Percentiles rank a stretch among this genome's conserved stretches.
Evolutionary conservation across 2,797 vertebrate species (phyloP).

Genomic region (Crocodylus rhombifer): DNA sequence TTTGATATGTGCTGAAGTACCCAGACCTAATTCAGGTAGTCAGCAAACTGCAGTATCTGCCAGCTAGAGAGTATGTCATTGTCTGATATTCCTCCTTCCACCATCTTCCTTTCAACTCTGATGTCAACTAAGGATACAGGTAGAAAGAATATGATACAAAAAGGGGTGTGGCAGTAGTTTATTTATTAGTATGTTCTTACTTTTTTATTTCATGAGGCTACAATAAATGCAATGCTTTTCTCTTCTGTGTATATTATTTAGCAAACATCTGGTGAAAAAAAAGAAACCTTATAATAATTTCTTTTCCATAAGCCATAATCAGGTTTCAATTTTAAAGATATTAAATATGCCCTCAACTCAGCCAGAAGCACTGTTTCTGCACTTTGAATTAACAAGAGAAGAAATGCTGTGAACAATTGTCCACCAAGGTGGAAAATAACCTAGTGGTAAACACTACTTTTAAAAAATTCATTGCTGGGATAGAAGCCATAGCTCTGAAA

Average conservation of each 20-base stretch:
- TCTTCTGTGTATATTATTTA: background rate
- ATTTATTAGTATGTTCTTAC: background rate
- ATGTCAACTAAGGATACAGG: background rate
- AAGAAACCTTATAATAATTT: slow-evolving; percentile 25
- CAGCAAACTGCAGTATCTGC: slow-evolving; percentile 55
- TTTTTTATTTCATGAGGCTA: background rate
- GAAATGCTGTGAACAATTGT: slow-evolving; percentile 34
- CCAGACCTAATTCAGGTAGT: slow-evolving; percentile 61
- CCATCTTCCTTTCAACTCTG: slow-evolving; percentile 35
- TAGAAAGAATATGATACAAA: background rate
- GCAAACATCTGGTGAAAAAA: background rate
- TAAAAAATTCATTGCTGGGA: slow-evolving; percentile 37
- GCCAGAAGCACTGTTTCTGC: slow-evolving; percentile 42
- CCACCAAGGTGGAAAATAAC: slow-evolving; percentile 49
- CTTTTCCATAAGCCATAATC: slow-evolving; percentile 32
- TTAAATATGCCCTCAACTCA: slow-evolving; percentile 24
- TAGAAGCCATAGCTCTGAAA: slow-evolving; percentile 53
- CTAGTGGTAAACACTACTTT: slow-evolving; percentile 38
- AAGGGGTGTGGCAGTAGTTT: background rate
- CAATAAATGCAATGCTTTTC: background rate
- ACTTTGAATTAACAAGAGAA: slow-evolving; percentile 48
- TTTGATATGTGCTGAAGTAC: slow-evolving; percentile 41
- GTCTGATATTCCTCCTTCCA: background rate
- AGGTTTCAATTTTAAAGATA: slow-evolving; percentile 41
- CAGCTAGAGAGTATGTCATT: slow-evolving; percentile 36